These are phyloP conservation scores for Drosophila guanche DNA, from an alignment of 1,140 invertebrate species.

Conservation along the genomic window DNA sequence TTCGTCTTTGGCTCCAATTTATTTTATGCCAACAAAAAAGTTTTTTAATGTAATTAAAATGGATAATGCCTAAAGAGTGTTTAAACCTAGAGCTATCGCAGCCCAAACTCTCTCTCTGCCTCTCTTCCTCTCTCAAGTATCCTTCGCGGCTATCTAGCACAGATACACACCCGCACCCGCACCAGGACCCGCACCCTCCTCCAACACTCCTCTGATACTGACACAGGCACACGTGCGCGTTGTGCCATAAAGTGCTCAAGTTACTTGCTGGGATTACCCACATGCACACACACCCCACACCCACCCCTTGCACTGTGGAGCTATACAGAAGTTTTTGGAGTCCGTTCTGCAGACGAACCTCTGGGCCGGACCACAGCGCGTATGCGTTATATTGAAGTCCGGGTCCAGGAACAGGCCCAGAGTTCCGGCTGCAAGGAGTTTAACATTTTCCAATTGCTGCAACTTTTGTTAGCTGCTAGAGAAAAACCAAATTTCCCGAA, in stretches of 20 bases:
- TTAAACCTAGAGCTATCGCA: slow-evolving; percentile 52
- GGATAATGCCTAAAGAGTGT: slow-evolving; percentile 73
- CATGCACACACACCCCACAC: too few species aligned
- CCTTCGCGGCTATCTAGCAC: slow-evolving; percentile 31
- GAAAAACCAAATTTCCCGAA: slow-evolving; percentile 58
- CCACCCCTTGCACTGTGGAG: background rate
- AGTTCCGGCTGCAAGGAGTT: slow-evolving; percentile 38
- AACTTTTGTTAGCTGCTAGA: slow-evolving; percentile 45
- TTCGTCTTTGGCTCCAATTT: slow-evolving; percentile 58
- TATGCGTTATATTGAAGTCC: slow-evolving; percentile 61
- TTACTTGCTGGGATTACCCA: slow-evolving; percentile 70
- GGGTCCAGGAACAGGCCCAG: slow-evolving; percentile 3
- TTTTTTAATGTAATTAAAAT: slow-evolving; percentile 78
- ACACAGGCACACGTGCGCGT: slow-evolving; percentile 54
- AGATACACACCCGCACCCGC: slow-evolving; percentile 12
- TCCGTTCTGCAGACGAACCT: slow-evolving; percentile 34
- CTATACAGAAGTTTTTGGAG: too few species aligned
- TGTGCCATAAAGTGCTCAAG: slow-evolving; percentile 76
- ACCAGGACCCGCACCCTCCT: background rate
- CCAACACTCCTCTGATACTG: slow-evolving; percentile 9
- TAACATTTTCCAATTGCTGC: slow-evolving; percentile 75
- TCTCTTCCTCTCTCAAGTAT: background rate
- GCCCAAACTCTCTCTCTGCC: background rate
- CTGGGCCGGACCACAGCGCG: slow-evolving; percentile 54
- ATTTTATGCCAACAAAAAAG: slow-evolving; percentile 68